Percentiles rank a stretch among this genome's conserved stretches.
Evolutionary conservation across 2,797 vertebrate genomes (phyloP).

Genomic region (Helarctos malayanus): DNA sequence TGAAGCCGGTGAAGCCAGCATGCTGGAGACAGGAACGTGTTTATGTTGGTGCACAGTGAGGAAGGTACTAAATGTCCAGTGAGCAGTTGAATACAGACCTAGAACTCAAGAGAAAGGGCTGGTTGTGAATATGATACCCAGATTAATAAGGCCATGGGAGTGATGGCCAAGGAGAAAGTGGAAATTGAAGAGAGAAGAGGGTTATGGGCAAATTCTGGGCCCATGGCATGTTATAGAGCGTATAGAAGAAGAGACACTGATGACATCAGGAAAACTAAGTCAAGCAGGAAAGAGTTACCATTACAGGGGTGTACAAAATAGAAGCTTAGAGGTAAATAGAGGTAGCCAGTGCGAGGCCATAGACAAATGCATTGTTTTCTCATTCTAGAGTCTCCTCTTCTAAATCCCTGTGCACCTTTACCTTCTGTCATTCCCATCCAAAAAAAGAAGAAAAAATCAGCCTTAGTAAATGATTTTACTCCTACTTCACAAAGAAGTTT

Average conservation of each 20-base stretch:
- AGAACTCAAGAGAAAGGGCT: slow-evolving; percentile 34
- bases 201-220: not conserved
- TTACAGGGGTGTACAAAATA: not conserved
- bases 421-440: not conserved
- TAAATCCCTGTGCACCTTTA: not conserved
- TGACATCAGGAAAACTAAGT: not conserved
- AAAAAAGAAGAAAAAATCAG: not conserved
- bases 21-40: not conserved
- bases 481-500: not conserved
- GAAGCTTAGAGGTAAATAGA: not conserved
- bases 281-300: not conserved
- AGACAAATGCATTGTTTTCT: not conserved
- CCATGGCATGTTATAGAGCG: not conserved
- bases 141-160: not conserved
- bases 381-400: not conserved
- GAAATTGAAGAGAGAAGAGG: not conserved
- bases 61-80: not conserved
- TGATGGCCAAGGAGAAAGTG: not conserved
- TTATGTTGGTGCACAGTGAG: not conserved
- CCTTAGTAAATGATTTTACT: not conserved
- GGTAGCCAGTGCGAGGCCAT: not conserved
- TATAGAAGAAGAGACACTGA: not conserved
- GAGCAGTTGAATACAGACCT: not conserved
- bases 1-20: not conserved
- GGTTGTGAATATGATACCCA: not conserved